phyloP scores from a whole-genome alignment of 2,797 vertebrate genomes.

The Myotis daubentonii region DNA sequence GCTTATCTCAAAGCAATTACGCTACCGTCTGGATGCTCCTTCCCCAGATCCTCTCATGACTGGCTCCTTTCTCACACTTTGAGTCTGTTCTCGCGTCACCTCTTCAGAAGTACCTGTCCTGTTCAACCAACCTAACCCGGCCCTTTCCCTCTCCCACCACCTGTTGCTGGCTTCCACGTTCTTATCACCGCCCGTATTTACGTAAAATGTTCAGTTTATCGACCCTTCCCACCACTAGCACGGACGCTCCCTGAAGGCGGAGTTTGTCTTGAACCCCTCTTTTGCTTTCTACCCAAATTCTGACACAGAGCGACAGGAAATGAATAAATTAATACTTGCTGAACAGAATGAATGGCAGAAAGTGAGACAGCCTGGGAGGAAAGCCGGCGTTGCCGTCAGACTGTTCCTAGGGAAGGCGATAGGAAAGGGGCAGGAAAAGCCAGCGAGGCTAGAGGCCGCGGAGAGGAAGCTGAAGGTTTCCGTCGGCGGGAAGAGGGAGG shows the following conservation, averaged over 20 bases:
- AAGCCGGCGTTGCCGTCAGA: neutral
- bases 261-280: neutral
- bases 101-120: constrained; percentile 8
- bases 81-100: neutral
- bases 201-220: neutral
- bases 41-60: neutral
- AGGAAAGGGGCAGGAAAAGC: neutral
- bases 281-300: neutral
- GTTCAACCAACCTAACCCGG: neutral
- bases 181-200: neutral
- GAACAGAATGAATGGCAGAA: neutral
- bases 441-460: neutral
- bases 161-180: neutral
- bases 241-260: neutral
- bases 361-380: neutral
- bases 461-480: neutral
- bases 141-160: neutral
- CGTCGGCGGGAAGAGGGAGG: neutral
- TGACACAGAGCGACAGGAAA: neutral
- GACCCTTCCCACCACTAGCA: neutral
- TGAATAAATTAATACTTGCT: neutral
- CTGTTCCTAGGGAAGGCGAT: neutral
- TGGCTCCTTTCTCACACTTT: neutral
- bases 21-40: neutral
- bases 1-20: neutral